Percentiles rank a stretch among this genome's conserved stretches.
Evolutionary conservation across 2,888 invertebrate species (phyloP).

Genomic region (Papilio gigon): DNA sequence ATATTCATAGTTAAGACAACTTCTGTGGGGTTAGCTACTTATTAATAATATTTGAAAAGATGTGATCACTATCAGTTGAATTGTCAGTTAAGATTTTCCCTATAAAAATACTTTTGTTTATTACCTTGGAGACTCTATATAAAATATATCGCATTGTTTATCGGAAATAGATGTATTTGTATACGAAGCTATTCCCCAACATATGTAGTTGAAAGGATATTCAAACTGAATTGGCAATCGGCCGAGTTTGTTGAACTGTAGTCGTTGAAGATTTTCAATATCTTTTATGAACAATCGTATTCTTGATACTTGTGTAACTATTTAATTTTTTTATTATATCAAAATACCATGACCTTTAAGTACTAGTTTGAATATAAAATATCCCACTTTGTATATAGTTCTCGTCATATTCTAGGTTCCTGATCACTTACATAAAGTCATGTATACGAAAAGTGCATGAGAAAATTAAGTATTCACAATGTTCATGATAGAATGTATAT

Average conservation of each 20-base stretch:
- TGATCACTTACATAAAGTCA: no score
- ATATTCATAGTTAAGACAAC: no score
- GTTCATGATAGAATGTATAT: not conserved
- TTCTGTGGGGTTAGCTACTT: no score
- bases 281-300: not conserved
- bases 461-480: no score
- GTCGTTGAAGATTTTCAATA: conserved; percentile 4
- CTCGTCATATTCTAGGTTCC: no score
- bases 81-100: not conserved
- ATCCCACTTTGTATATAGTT: no score
- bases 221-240: conserved; percentile 13
- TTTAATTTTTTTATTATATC: not conserved
- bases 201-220: conserved; percentile 3
- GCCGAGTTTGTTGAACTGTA: conserved; percentile 12
- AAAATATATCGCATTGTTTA: not conserved
- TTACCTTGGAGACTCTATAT: not conserved
- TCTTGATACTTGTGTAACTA: not conserved
- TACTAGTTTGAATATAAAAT: no score
- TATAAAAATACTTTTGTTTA: not conserved
- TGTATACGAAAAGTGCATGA: no score
- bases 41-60: not conserved
- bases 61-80: not conserved
- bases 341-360: no score
- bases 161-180: conserved; percentile 1
- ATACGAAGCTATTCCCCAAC: conserved; percentile 8